phyloP scores from a whole-genome alignment of 2,113 vertebrate species.

The Anas platyrhynchos region DNA sequence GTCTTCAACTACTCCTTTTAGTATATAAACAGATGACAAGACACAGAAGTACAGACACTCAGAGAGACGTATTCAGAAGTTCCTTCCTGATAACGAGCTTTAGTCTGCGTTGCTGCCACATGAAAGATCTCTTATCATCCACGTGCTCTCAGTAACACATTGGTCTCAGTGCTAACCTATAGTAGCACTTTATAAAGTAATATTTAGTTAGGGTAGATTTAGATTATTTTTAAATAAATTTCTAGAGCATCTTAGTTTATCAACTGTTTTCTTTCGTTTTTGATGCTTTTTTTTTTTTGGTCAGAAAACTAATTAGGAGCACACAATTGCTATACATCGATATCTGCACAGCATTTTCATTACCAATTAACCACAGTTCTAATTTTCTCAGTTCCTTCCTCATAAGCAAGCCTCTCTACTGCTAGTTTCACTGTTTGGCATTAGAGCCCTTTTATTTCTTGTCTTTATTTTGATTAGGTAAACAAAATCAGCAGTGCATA shows the following conservation, averaged over 20 bases:
- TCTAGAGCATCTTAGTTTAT: background rate
- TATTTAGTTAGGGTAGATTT: background rate
- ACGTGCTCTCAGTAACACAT: accelerated
- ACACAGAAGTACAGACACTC: background rate
- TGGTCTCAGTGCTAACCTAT: background rate
- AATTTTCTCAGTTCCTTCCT: background rate
- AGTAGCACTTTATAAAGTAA: background rate
- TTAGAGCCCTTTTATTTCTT: background rate
- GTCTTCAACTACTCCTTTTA: background rate
- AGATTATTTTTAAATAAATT: background rate
- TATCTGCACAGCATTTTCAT: background rate
- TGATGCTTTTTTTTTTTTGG: background rate
- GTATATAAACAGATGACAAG: background rate
- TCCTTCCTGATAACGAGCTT: background rate
- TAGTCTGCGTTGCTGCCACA: background rate
- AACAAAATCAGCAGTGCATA: background rate
- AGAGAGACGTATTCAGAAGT: background rate
- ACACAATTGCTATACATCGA: background rate
- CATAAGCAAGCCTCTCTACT: background rate
- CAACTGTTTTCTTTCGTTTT: background rate
- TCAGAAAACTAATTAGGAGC: background rate
- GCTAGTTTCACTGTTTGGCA: background rate
- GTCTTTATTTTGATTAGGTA: background rate
- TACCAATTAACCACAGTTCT: background rate
- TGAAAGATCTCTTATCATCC: background rate